Conservation (phyloP, 2,113 vertebrate species). For the Papio anubis region DNA sequence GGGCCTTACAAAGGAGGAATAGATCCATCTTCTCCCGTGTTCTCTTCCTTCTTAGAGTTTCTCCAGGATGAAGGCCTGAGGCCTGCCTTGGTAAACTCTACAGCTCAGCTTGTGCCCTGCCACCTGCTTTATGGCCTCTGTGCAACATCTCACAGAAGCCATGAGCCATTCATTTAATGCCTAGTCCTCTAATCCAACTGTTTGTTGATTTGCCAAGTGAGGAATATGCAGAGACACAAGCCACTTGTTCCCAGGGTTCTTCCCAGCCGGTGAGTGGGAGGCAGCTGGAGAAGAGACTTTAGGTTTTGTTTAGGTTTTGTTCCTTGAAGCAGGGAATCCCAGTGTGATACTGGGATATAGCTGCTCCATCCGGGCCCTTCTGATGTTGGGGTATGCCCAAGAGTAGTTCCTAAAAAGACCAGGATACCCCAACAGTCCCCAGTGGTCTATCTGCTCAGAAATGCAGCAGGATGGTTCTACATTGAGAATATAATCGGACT, state of each 20-base stretch:
- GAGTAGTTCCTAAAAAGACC: not conserved
- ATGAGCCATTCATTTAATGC: conserved; percentile 79
- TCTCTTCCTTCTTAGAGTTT: not conserved
- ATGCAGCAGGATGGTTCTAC: too few species aligned
- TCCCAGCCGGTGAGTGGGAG: conserved; percentile 27
- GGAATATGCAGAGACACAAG: conserved; percentile 74
- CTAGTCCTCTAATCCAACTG: conserved; percentile 81
- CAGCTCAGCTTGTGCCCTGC: not conserved
- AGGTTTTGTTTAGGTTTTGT: not conserved
- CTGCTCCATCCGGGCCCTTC: not conserved
- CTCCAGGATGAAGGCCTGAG: not conserved
- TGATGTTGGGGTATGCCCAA: not conserved
- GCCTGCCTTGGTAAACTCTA: not conserved
- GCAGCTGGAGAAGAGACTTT: not conserved
- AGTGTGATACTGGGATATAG: not conserved
- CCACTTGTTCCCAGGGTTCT: conserved; percentile 21
- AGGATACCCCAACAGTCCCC: not conserved
- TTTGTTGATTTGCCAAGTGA: conserved; percentile 77
- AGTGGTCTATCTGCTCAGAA: not conserved
- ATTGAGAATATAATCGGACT: not conserved
- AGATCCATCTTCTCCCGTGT: not conserved
- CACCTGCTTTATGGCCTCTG: not conserved
- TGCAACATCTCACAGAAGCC: conserved; percentile 51
- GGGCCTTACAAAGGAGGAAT: not conserved
- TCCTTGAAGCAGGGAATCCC: conserved; percentile 10